These are phyloP conservation scores for Acanthurus tractus DNA, from an alignment of 2,797 vertebrate species.

Conservation along the genomic window DNA sequence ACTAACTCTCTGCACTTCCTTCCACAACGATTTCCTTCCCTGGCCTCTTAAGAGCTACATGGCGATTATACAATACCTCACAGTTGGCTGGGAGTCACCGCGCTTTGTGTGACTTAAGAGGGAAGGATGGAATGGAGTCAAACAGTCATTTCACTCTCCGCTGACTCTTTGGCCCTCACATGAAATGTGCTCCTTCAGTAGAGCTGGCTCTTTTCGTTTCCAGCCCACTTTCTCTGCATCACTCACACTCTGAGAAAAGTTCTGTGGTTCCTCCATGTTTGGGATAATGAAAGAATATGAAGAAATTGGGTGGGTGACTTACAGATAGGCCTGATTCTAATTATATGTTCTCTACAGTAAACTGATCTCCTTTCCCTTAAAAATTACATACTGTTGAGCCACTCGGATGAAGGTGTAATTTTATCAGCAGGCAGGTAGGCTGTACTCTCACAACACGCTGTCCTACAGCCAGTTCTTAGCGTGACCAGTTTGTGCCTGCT, in stretches of 20 bases:
- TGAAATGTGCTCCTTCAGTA: conserved; percentile 71
- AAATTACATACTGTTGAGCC: neutral
- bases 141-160: conserved; percentile 82
- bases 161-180: conserved; percentile 75
- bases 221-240: conserved; percentile 37
- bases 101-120: conserved; percentile 80
- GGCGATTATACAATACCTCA: conserved; percentile 73
- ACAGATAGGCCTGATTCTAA: conserved; percentile 31
- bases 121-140: conserved; percentile 79
- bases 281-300: conserved; percentile 46
- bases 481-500: neutral
- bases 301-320: conserved; percentile 7
- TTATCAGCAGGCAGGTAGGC: conserved; percentile 6
- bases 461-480: neutral
- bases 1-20: conserved; percentile 69
- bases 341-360: conserved; percentile 27
- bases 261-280: conserved; percentile 29
- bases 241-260: conserved; percentile 28
- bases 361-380: conserved; percentile 2
- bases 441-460: neutral
- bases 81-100: conserved; percentile 69
- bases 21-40: conserved; percentile 69
- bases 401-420: conserved; percentile 13
- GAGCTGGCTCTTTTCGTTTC: conserved; percentile 47
- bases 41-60: conserved; percentile 71